Evolutionary conservation across 1,140 invertebrate genomes (phyloP).

Genomic region (Triops cancriformis): DNA sequence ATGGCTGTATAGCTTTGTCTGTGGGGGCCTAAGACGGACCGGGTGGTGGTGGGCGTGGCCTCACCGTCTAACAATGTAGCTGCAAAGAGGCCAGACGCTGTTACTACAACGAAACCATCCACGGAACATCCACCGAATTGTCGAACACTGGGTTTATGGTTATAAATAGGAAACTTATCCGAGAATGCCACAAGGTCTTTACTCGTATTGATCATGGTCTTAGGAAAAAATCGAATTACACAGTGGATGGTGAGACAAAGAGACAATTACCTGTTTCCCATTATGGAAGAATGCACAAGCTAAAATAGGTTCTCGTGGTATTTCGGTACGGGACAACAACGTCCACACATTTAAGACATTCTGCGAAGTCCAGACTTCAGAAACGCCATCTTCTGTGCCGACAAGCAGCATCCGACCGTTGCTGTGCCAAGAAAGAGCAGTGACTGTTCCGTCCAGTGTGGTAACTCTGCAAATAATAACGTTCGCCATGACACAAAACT

Average conservation of each 20-base stretch:
- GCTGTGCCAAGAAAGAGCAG: conserved; percentile 73
- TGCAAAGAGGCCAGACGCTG: conserved; percentile 72
- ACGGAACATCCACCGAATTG: conserved; percentile 74
- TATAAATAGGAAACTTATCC: conserved; percentile 71
- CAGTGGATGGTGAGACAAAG: conserved; percentile 42
- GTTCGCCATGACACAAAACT: neutral
- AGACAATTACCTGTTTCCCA: conserved; percentile 55
- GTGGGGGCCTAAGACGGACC: conserved; percentile 1
- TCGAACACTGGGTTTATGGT: conserved; percentile 67
- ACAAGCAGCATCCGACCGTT: conserved; percentile 67
- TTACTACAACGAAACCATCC: conserved; percentile 71
- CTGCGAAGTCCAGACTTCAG: conserved; percentile 65
- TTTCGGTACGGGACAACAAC: conserved; percentile 37
- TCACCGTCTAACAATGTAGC: conserved; percentile 43
- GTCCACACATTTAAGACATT: conserved; percentile 75
- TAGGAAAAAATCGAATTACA: conserved; percentile 5
- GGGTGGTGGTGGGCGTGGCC: conserved; percentile 14
- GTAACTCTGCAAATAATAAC: conserved; percentile 34
- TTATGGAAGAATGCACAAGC: conserved; percentile 73
- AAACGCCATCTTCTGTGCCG: conserved; percentile 60
- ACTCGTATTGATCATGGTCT: conserved; percentile 54
- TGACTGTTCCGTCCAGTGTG: conserved; percentile 51
- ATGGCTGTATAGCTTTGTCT: conserved; percentile 17
- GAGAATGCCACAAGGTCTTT: conserved; percentile 69
- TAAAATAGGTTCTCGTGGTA: conserved; percentile 69